Base-by-base conservation (phyloP, 1,140 invertebrate species). In the Sogatella furcifera region DNA sequence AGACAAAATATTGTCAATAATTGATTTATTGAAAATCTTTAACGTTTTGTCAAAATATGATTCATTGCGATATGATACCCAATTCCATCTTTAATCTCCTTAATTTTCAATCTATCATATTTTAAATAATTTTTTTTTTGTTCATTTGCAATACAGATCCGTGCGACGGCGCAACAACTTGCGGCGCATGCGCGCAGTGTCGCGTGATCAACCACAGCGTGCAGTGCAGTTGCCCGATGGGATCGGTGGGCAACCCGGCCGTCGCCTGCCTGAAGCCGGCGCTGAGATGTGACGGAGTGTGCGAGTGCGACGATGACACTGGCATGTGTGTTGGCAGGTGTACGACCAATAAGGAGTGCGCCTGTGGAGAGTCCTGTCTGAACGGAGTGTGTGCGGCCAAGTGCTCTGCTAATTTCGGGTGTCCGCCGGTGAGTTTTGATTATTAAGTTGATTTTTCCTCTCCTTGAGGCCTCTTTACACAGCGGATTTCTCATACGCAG, bases 121-220 rank as follows among this genome's bases (percentile, higher is more conserved):
- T n/a, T n/a, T n/a, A 28, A 28, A 4, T 28, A 28, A 28, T 28
- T 28, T 4, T 28, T 28, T 28, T 28, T 28, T 28, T 28, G 24
- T 38, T 13, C 5, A 8, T 38, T 38, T 10, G 5, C 9, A 4
- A 13, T 58, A n/a, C 67, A 85, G 88, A 91, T 82, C 89, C 90
- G 2, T 94, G 90, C 67, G 78, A 81, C 34, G 80, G 78, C 19
- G 80, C 72, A 14, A 72, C 73, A 42, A 76, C 78, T 13, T 94
- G 92, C 70, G 92, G 92, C 38, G 81, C 84, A 59, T 94, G 91
- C 73, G 89, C 91, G 14, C 77, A 82, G 31, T 94, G 92, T 68
- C 76, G 83, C 66, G 89, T 92, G 3, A 79, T 86, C 28, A 89
- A 91, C 72, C 90, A 93, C 66, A 81, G 85, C 28, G 82, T 86